A percentile compares a stretch with the other conserved stretches of the same genome.
Evolutionary conservation across 2,797 vertebrate species (phyloP).

Genomic region (Artibeus lituratus): DNA sequence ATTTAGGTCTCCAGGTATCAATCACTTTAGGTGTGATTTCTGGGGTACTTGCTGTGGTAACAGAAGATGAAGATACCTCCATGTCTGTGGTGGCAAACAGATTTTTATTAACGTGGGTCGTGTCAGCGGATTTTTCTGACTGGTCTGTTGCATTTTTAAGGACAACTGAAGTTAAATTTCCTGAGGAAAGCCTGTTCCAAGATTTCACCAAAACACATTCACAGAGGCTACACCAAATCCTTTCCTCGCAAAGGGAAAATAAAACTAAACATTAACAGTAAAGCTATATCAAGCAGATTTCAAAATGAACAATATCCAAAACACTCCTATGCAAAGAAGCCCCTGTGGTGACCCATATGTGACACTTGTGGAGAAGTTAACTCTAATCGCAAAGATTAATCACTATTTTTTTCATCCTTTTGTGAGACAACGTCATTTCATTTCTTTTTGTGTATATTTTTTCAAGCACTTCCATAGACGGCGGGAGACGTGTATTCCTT

Average conservation of each 20-base stretch:
- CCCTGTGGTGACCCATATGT: neutral
- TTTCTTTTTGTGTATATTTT: conserved; percentile 40
- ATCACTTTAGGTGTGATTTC: conserved; percentile 96
- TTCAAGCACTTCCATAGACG: neutral
- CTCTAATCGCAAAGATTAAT: conserved; percentile 47
- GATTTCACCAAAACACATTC: conserved; percentile 53
- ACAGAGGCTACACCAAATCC: conserved; percentile 62
- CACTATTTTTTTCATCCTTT: conserved; percentile 44
- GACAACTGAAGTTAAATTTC: conserved; percentile 66
- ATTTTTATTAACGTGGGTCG: conserved; percentile 86
- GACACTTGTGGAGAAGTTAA: conserved; percentile 51
- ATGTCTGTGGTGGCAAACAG: conserved; percentile 99
- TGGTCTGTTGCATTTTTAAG: conserved; percentile 69
- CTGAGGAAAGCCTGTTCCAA: conserved; percentile 63
- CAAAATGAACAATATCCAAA: neutral
- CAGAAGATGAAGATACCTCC: conserved; percentile 94
- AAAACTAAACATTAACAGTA: neutral
- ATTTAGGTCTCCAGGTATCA: conserved; percentile 97
- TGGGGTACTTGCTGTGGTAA: conserved; percentile 95
- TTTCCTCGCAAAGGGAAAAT: conserved; percentile 46
- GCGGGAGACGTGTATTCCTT: neutral
- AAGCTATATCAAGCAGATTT: conserved; percentile 30
- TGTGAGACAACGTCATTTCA: conserved; percentile 47
- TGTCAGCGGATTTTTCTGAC: conserved; percentile 63
- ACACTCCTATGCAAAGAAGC: conserved; percentile 1